Base-by-base conservation (phyloP, 2,797 vertebrate species). In the Melanotaenia trifasciata region DNA sequence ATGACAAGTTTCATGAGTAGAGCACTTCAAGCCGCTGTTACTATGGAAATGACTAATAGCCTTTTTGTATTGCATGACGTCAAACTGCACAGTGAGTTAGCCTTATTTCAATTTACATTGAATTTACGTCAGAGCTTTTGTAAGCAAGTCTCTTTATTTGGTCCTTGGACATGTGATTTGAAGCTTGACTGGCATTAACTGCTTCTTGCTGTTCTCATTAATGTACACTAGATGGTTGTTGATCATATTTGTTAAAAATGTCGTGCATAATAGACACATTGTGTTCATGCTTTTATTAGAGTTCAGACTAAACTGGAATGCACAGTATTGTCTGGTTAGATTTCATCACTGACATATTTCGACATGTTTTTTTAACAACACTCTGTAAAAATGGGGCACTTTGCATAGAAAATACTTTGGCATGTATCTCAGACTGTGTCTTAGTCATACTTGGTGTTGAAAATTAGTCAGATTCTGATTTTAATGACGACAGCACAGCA, bases 41-140 rank as follows among this genome's bases (percentile, higher is more conserved):
- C 22, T 26, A 50, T 50, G 47, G 22, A 47, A 70, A 20, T 51
- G 51, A 79, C 36, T 61, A 30, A 70, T 24, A 13, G 33, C 2
- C 33, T 6, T 58, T 60, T 50, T 50, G 47, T 64, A 32, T 67
- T 67, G 10, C 8, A 58, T 50, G 47, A 50, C n/a, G 28, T 16
- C 16, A 53, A 22, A 22, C 26, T 5, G 24, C 20, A 22, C 30
- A 50, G 20, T 50, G 33, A 40, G 32, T 40, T 10, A 36, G 20
- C n/a, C 10, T 30, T 61, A 10, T 54, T 54, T 54, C 13, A 54
- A 4, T 54, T 54, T 26, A 26, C 24, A 26, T 5, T n/a, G n/a
- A n/a, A n/a, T n/a, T n/a, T n/a, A n/a, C n/a, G n/a, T n/a, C n/a
- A n/a, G 13, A 26, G 22, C 10, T 47, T n/a, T 47, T n/a, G 45